These are phyloP conservation scores for Anthoptus insignis DNA, from an alignment of 2,888 invertebrate genomes.

Conservation along the genomic window DNA sequence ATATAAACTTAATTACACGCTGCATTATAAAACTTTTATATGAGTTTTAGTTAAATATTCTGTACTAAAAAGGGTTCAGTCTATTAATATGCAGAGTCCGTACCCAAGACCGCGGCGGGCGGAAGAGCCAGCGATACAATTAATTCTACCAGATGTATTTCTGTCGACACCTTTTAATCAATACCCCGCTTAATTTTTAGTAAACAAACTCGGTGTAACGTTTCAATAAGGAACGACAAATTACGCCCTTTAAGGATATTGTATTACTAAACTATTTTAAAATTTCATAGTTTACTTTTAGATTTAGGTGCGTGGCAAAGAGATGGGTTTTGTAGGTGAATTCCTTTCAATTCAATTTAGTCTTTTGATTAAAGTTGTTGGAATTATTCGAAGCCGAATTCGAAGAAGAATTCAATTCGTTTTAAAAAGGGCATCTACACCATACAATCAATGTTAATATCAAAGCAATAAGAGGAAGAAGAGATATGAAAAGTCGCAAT, in stretches of 20 bases:
- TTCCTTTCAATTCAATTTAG: too few relatives aligned
- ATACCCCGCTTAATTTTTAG: constrained; percentile 11
- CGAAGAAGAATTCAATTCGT: too few relatives aligned
- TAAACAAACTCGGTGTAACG: constrained; percentile 15
- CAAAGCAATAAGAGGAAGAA: too few relatives aligned
- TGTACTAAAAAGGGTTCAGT: constrained; percentile 34
- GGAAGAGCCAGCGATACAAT: constrained; percentile 54
- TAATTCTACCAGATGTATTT: constrained; percentile 54
- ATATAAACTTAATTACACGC: constrained; percentile 32
- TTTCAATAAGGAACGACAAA: constrained; percentile 23
- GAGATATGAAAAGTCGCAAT: too few relatives aligned
- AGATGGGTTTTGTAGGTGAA: too few relatives aligned
- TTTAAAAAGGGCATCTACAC: too few relatives aligned
- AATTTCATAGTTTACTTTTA: too few relatives aligned
- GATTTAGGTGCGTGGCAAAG: too few relatives aligned
- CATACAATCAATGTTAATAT: too few relatives aligned
- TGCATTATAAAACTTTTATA: constrained; percentile 33
- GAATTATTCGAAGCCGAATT: too few relatives aligned
- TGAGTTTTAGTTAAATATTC: constrained; percentile 32
- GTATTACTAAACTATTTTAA: too few relatives aligned
- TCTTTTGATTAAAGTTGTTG: too few relatives aligned
- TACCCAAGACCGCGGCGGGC: constrained; percentile 61
- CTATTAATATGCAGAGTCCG: constrained; percentile 68
- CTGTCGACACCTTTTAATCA: constrained; percentile 54
- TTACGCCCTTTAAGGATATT: constrained; percentile 4